These are phyloP conservation scores for Drosophila lacteicornis DNA, from an alignment of 1,140 invertebrate species.

Conservation along the genomic window DNA sequence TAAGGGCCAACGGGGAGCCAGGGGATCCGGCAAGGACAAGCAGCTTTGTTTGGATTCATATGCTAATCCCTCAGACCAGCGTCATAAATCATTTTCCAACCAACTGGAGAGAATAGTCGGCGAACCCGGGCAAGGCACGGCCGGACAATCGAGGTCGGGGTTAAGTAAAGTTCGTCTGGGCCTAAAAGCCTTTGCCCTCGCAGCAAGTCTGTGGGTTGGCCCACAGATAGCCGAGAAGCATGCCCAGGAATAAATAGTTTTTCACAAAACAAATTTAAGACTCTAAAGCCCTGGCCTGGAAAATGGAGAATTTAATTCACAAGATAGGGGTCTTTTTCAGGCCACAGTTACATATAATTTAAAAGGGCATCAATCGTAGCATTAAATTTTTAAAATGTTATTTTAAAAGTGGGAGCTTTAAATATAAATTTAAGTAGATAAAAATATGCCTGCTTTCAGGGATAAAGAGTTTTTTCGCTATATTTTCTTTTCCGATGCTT, in stretches of 20 bases:
- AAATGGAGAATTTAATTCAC: slow-evolving; percentile 9
- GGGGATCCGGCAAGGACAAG: slow-evolving; percentile 43
- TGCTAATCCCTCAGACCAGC: slow-evolving; percentile 74
- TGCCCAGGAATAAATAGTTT: slow-evolving; percentile 22
- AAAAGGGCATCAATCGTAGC: not conserved
- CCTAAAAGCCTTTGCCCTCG: slow-evolving; percentile 62
- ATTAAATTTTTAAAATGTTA: not conserved
- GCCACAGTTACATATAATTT: not conserved
- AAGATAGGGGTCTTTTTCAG: not conserved
- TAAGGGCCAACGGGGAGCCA: not conserved
- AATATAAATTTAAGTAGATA: no score
- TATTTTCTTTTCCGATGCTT: not conserved
- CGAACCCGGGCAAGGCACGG: slow-evolving; percentile 2
- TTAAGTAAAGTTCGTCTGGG: slow-evolving; percentile 52
- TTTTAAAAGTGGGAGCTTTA: no score
- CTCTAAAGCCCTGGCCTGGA: not conserved
- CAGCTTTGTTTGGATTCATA: slow-evolving; percentile 78
- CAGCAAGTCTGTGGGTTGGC: not conserved
- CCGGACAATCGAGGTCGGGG: slow-evolving; percentile 33
- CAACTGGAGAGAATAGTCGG: slow-evolving; percentile 37
- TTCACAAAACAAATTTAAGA: slow-evolving; percentile 11
- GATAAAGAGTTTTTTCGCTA: not conserved
- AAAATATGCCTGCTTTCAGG: not conserved
- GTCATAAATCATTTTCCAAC: slow-evolving; percentile 70
- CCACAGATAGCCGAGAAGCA: not conserved